Percentiles rank a stretch among this genome's conserved stretches.
Evolutionary conservation across 2,797 vertebrate genomes (phyloP).

Genomic region (Nyctibius grandis): DNA sequence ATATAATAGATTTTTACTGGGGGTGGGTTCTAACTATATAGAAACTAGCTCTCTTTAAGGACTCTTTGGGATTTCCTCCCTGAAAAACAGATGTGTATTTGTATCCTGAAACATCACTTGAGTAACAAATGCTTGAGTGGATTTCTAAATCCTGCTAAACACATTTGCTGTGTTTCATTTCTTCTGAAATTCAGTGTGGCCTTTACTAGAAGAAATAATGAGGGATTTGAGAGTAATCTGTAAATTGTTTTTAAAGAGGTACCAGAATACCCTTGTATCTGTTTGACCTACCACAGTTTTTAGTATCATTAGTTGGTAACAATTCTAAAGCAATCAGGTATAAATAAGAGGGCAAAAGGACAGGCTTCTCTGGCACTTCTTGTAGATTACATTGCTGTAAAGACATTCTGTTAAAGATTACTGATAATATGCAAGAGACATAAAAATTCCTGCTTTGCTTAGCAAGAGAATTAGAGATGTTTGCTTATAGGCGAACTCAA

Average conservation of each 20-base stretch:
- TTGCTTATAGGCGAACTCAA: background rate
- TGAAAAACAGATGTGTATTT: background rate
- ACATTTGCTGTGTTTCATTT: background rate
- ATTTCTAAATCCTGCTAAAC: background rate
- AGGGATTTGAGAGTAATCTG: background rate
- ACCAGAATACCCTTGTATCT: background rate
- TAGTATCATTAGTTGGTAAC: background rate
- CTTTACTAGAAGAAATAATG: background rate
- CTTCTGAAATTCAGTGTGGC: background rate
- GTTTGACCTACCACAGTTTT: constrained; percentile 23
- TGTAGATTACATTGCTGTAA: constrained; percentile 3
- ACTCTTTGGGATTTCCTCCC: background rate
- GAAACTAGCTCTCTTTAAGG: background rate
- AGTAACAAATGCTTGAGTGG: background rate
- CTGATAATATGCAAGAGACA: constrained; percentile 2
- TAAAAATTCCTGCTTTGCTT: constrained; percentile 16
- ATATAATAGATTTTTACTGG: background rate
- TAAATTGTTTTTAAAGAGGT: background rate
- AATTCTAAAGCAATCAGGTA: constrained; percentile 29
- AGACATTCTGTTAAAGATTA: constrained; percentile 25
- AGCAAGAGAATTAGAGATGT: constrained; percentile 1
- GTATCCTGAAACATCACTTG: background rate
- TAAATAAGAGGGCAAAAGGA: constrained; percentile 47
- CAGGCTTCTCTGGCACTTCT: constrained; percentile 1
- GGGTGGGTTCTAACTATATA: background rate